Evolutionary conservation across 2,888 invertebrate genomes (phyloP).

Genomic region (Vanessa cardui): DNA sequence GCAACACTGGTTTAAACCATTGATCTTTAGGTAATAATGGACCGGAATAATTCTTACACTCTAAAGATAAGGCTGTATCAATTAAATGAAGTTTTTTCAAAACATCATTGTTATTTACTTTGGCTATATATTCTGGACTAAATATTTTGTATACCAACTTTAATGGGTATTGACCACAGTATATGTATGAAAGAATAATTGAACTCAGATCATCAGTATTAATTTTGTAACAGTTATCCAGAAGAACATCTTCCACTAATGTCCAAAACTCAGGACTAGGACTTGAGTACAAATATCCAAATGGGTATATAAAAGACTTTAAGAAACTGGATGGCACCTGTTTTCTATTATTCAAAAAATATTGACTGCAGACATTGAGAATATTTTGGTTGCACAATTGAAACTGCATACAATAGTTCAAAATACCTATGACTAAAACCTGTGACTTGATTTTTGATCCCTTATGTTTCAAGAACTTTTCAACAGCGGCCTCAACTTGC

Average conservation of each 20-base stretch:
- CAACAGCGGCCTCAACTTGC: slow-evolving; percentile 82
- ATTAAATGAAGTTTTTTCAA: slow-evolving; percentile 83
- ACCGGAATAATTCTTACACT: slow-evolving; percentile 82
- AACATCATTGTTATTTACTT: slow-evolving; percentile 70
- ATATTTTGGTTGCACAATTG: slow-evolving; percentile 82
- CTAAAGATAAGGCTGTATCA: slow-evolving; percentile 85
- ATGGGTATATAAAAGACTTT: slow-evolving; percentile 82
- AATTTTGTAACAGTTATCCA: slow-evolving; percentile 82
- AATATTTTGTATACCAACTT: slow-evolving; percentile 84
- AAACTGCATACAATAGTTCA: slow-evolving; percentile 84
- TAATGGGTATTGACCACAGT: slow-evolving; percentile 83
- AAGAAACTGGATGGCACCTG: slow-evolving; percentile 79
- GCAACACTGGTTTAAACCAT: slow-evolving; percentile 73
- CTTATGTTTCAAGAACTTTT: slow-evolving; percentile 84
- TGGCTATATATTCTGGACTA: slow-evolving; percentile 83
- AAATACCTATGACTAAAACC: slow-evolving; percentile 82
- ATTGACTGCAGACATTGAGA: slow-evolving; percentile 82
- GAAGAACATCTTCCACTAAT: slow-evolving; percentile 77
- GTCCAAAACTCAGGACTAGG: slow-evolving; percentile 84
- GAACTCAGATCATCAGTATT: slow-evolving; percentile 82
- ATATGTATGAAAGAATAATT: slow-evolving; percentile 85
- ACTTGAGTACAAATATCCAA: slow-evolving; percentile 84
- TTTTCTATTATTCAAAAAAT: slow-evolving; percentile 74
- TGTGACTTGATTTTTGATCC: slow-evolving; percentile 71
- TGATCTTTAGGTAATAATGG: slow-evolving; percentile 82